Evolutionary conservation across 2,888 invertebrate genomes (phyloP).

Genomic region (Uropetala carovei): DNA sequence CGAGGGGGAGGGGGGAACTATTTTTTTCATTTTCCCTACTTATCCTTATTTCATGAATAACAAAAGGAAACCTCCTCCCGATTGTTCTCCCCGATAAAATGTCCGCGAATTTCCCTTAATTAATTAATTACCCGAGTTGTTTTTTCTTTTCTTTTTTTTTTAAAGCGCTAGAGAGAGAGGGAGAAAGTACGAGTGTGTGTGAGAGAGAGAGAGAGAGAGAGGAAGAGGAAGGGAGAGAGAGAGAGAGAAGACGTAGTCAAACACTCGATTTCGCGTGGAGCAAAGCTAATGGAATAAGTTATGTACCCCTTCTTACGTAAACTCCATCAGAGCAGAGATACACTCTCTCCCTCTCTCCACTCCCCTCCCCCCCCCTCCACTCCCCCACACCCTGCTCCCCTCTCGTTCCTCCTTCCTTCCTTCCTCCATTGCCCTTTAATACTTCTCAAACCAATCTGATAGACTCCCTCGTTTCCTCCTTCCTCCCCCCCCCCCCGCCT

Average conservation of each 20-base stretch:
- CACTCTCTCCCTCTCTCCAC: background rate
- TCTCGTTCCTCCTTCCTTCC: background rate
- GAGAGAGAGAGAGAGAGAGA: background rate
- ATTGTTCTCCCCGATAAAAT: background rate
- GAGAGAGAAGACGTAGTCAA: constrained; percentile 37
- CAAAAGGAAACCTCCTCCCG: background rate
- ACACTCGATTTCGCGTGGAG: constrained; percentile 59
- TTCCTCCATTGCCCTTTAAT: constrained; percentile 45
- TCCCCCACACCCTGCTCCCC: no score
- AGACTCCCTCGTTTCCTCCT: constrained; percentile 9
- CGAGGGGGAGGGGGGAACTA: no score
- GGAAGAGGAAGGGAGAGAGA: background rate
- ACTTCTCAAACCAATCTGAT: constrained; percentile 64
- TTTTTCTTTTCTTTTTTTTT: background rate
- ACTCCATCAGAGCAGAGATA: constrained; percentile 64
- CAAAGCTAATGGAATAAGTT: constrained; percentile 64
- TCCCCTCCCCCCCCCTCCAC: no score
- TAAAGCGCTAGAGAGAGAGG: background rate
- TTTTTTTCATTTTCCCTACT: no score
- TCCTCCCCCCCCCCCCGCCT: background rate
- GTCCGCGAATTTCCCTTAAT: constrained; percentile 27
- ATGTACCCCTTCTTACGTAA: constrained; percentile 63
- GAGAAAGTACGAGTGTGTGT: background rate
- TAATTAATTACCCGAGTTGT: background rate
- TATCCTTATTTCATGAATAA: background rate